Evolutionary conservation across 2,888 invertebrate species (phyloP), one percentile per base, ranked within the genome.

Genomic region (Galerucella calmariensis): DNA sequence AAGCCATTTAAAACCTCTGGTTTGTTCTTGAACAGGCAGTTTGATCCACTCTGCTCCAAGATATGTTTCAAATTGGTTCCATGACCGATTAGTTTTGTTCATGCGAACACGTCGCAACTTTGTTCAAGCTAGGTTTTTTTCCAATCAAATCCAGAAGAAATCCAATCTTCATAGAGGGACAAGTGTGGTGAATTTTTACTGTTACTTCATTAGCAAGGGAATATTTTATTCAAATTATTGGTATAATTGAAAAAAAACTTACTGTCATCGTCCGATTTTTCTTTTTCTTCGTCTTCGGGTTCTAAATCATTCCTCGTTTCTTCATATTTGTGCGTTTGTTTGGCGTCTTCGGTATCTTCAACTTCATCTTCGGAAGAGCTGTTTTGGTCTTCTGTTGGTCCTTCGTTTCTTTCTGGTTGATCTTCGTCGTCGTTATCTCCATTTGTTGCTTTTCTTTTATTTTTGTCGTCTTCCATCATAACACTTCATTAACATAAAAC

Each of bases 291-390:
- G 1, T 87, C 89, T 77, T 89, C 89, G 0, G 88, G 86, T 80
- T 90, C 90, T 75, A 90, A 90, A 75, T 89, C 89, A 75, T 90
- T 90, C 62, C 87, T 88, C 58, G 78, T 79, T 63, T 84, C 79
- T 48, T 84, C 76, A 67, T 81, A 83, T 78, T 85, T 90, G 86
- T 79, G 88, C 0, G 82, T 79, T 14, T 81, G 72, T 88, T 81
- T 88, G 77, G 83, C 90, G 87, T 80, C 89, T 75, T 91, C 91
- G 14, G 88, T 88, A 79, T 91, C 92, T 27, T 91, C 90, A 11
- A 88, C 90, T 73, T 94, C 94, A 75, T 92, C 92, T 77, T 94
- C 94, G 0, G 93, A 92, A 78, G 92, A 92, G 88, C 79, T 86
- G 81, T 59, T 83, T 24, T 83, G 83, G n/a, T 65, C 72, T 46